These are phyloP conservation scores for Leucophenga varia DNA, from an alignment of 1,140 invertebrate genomes.

Conservation along the genomic window DNA sequence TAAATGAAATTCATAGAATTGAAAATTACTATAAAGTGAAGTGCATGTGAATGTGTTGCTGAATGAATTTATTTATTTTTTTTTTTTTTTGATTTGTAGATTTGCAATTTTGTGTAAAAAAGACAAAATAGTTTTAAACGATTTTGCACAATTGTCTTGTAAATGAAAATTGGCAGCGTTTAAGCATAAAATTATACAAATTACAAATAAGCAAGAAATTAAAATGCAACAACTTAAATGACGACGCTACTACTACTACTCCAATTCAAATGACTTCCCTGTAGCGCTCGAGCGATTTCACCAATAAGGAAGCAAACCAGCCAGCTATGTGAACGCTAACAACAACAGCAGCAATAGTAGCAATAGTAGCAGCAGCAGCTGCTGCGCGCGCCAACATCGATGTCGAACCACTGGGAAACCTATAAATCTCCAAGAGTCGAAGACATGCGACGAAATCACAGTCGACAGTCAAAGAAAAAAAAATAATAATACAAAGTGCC, in stretches of 20 bases:
- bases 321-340: constrained; percentile 18
- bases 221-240: neutral
- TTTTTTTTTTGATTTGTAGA: too few species aligned
- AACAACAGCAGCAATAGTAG: constrained; percentile 4
- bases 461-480: too few species aligned
- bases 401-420: constrained; percentile 7
- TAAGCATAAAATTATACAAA: neutral
- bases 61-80: too few species aligned
- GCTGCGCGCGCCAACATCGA: constrained; percentile 39
- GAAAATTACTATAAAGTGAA: neutral
- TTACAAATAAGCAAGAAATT: too few species aligned
- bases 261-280: constrained; percentile 30
- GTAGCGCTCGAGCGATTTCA: constrained; percentile 30
- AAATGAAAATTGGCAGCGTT: constrained; percentile 15
- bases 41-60: constrained; percentile 20
- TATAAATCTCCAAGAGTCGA: too few species aligned
- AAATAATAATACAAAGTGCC: too few species aligned
- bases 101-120: too few species aligned
- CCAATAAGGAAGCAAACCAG: constrained; percentile 49
- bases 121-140: too few species aligned
- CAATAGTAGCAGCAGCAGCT: constrained; percentile 9
- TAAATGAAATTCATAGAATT: constrained; percentile 26
- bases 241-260: too few species aligned
- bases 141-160: constrained; percentile 5
- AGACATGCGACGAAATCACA: too few species aligned